Percentiles rank a stretch among this genome's conserved stretches.
Conservation (phyloP, 2,797 vertebrate species). For the Bradypodion pumilum region DNA sequence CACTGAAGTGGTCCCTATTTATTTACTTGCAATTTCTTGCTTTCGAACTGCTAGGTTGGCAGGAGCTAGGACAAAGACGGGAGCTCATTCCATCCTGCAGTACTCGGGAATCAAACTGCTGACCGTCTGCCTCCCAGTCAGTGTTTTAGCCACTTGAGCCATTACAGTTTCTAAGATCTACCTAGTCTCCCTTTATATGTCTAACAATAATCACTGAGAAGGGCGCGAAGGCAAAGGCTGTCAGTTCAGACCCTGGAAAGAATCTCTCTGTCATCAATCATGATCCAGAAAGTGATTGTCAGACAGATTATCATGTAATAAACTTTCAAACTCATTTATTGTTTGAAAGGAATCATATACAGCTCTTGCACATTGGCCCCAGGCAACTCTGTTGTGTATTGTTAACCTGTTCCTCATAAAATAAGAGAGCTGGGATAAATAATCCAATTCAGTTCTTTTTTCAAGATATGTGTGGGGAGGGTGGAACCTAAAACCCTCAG, state of each 20-base stretch:
- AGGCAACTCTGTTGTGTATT: background rate
- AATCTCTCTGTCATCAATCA: background rate
- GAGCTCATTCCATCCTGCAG: too few relatives aligned
- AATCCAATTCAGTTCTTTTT: constrained; percentile 19
- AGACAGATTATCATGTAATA: too few relatives aligned
- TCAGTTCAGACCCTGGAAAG: background rate
- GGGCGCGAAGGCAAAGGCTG: background rate
- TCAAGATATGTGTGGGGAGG: constrained; percentile 22
- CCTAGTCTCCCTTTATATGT: background rate
- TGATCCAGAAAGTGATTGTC: too few relatives aligned
- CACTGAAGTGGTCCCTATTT: too few relatives aligned
- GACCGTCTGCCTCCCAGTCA: too few relatives aligned
- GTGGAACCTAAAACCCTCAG: constrained; percentile 24
- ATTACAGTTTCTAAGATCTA: too few relatives aligned
- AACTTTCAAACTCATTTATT: background rate
- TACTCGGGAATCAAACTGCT: too few relatives aligned
- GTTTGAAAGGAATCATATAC: background rate
- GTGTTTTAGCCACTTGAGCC: too few relatives aligned
- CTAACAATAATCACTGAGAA: background rate
- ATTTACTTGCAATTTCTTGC: too few relatives aligned
- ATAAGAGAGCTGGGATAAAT: background rate
- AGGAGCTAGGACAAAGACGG: too few relatives aligned
- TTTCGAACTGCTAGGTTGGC: too few relatives aligned
- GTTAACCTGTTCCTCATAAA: background rate
- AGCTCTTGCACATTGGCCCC: background rate